These are phyloP conservation scores for Platysteira castanea DNA, from an alignment of 2,113 vertebrate species.

Conservation along the genomic window DNA sequence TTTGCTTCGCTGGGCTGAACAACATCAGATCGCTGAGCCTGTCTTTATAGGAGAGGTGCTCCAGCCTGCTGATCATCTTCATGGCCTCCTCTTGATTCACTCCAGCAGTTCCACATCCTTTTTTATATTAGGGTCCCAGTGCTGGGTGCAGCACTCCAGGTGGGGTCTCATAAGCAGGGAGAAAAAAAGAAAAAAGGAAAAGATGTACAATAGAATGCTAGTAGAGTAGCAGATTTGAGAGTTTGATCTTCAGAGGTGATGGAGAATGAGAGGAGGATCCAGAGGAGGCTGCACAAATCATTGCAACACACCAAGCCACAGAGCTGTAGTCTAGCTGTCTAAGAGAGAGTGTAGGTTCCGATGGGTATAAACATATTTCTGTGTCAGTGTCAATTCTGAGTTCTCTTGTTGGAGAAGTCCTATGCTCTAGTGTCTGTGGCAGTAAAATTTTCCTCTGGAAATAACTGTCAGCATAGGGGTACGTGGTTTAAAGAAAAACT, in stretches of 20 bases:
- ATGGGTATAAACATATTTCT: neutral
- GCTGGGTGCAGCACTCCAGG: neutral
- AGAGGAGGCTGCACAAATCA: neutral
- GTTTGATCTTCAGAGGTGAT: neutral
- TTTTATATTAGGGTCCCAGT: neutral
- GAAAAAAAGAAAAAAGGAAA: neutral
- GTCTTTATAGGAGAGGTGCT: neutral
- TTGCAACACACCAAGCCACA: neutral
- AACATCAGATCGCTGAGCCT: neutral
- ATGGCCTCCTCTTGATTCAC: neutral
- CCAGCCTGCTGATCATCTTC: neutral
- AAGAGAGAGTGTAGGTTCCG: neutral
- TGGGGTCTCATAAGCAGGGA: neutral
- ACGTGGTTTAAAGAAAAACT: neutral
- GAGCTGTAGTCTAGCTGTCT: neutral
- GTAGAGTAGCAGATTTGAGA: neutral
- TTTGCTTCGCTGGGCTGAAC: neutral
- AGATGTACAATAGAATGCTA: neutral
- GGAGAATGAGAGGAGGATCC: neutral
- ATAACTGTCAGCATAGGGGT: neutral
- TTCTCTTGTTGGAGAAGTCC: neutral
- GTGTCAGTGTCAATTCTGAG: neutral
- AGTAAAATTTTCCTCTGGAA: neutral
- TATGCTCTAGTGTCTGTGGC: neutral
- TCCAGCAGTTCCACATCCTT: neutral